phyloP scores from a whole-genome alignment of 2,113 vertebrate genomes.

The Bambusicola thoracicus region DNA sequence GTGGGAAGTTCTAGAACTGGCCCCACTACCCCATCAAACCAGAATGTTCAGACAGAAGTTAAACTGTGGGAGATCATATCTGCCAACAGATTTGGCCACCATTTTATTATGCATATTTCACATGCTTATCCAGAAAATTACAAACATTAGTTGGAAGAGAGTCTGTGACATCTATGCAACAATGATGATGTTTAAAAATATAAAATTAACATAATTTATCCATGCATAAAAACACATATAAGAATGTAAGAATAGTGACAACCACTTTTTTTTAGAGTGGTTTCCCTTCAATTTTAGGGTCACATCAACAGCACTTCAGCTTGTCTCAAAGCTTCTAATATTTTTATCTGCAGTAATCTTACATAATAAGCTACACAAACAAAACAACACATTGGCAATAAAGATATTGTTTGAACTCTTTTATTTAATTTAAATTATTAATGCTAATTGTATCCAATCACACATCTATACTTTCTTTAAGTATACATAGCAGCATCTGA shows the following conservation, averaged over 20 bases:
- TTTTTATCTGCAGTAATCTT: not conserved
- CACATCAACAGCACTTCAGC: not conserved
- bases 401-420: not conserved
- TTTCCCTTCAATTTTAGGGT: not conserved
- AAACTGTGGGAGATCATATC: not conserved
- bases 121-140: not conserved
- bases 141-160: not conserved
- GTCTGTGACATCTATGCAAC: not conserved
- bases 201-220: not conserved
- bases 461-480: not conserved
- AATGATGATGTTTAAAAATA: not conserved
- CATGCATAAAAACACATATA: not conserved
- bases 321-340: not conserved
- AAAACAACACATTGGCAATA: not conserved
- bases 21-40: not conserved
- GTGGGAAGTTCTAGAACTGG: not conserved
- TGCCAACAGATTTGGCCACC: not conserved
- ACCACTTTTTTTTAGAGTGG: not conserved
- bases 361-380: not conserved
- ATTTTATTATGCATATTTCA: not conserved
- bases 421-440: not conserved
- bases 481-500: not conserved
- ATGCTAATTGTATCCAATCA: not conserved
- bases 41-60: not conserved
- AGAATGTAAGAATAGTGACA: not conserved